These are phyloP conservation scores for Cuculus canorus DNA, from an alignment of 2,797 vertebrate species.

Conservation along the genomic window DNA sequence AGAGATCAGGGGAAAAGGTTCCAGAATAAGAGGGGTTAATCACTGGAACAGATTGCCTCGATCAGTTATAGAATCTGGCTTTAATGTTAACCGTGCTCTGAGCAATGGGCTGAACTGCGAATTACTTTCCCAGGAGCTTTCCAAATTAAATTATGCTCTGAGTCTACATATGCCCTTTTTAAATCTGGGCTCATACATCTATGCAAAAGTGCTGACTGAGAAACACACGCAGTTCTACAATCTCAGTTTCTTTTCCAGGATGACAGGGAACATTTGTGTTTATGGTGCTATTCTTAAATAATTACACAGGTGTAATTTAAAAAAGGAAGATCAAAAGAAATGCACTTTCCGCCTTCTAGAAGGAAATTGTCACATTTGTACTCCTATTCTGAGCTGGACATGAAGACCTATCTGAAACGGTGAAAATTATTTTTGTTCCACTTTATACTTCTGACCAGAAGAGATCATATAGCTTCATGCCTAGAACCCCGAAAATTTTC, in stretches of 20 bases:
- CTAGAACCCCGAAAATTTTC: not conserved
- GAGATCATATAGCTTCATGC: not conserved
- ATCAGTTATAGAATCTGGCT: not conserved
- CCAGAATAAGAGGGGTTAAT: not conserved
- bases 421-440: not conserved
- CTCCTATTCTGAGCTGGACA: not conserved
- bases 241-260: not conserved
- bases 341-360: not conserved
- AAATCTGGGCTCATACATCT: not conserved
- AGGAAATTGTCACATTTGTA: not conserved
- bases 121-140: not conserved
- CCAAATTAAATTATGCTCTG: not conserved
- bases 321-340: not conserved
- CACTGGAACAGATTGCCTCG: constrained; percentile 11
- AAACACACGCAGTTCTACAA: not conserved
- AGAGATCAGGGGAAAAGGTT: not conserved
- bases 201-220: not conserved
- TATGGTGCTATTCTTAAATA: not conserved
- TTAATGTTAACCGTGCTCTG: not conserved
- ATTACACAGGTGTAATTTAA: not conserved
- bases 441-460: not conserved
- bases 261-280: not conserved
- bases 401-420: not conserved
- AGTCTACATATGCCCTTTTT: not conserved
- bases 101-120: not conserved